phyloP scores from a whole-genome alignment of 2,113 vertebrate genomes.

The Tupaia chinensis region DNA sequence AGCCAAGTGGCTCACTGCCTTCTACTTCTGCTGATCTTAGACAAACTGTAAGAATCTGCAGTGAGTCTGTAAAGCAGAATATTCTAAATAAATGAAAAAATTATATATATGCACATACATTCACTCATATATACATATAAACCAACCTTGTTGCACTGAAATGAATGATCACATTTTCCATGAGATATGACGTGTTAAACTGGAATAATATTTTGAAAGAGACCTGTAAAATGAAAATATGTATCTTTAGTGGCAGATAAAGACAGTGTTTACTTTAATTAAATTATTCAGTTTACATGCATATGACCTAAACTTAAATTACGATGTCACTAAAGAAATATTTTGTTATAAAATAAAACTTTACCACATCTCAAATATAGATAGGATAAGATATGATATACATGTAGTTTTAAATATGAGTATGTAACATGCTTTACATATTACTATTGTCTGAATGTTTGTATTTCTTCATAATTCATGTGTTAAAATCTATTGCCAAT shows the following conservation, averaged over 20 bases:
- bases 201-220: conserved; percentile 93
- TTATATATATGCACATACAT: background rate
- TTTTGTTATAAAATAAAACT: background rate
- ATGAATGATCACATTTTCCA: conserved; percentile 90
- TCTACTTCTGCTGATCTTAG: background rate
- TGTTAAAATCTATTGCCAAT: background rate
- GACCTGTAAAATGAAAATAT: conserved; percentile 87
- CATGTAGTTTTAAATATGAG: background rate
- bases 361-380: conserved; percentile 22
- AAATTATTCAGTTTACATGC: conserved; percentile 17
- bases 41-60: background rate
- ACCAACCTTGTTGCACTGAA: conserved; percentile 93
- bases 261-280: background rate
- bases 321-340: background rate
- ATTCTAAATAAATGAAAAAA: conserved; percentile 13
- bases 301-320: background rate
- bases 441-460: background rate
- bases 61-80: background rate
- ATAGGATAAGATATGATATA: background rate
- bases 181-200: conserved; percentile 90
- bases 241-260: background rate
- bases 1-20: background rate
- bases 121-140: background rate
- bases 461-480: background rate
- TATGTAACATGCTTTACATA: background rate